Evolutionary conservation across 2,113 vertebrate species (phyloP), one percentile per base, ranked within the genome.

Genomic region (Zonotrichia leucophrys): DNA sequence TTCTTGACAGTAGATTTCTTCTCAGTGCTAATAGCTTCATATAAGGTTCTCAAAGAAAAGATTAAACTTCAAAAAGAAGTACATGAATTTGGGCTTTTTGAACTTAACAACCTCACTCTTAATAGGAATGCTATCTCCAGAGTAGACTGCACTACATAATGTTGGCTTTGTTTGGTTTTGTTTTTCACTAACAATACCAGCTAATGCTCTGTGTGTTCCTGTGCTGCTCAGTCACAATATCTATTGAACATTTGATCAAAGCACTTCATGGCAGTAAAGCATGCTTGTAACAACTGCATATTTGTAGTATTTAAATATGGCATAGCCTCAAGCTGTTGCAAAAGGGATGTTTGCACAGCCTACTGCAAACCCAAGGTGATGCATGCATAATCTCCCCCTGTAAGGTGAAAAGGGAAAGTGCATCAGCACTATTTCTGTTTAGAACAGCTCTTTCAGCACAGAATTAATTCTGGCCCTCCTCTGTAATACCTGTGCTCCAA

Each of bases 1-100:
- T 97, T 98, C 97, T 98, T 98, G 98, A 95, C 98, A 98, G 97
- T 90, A 96, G 89, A 96, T 97, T 97, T 96, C 95, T 75, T 95
- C 78, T 73, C 69, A 83, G 77, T 42, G 81, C 69, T 96, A 95
- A 95, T 75, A 68, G 89, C 68, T 64, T 96, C 93, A 83, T 85
- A 96, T 75, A 87, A 87, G 50, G 75, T 85, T 97, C 84, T 96
- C 70, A 85, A 95, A 92, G 63, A 97, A 42, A n/a, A 92, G 75
- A 92, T 82, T 95, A 93, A 95, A 94, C 87, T 97, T 95, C 95
- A 83, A 93, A 90, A 92, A 97, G 68, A 91, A 79, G 63, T 41
- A 30, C 73, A 79, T 55, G 42, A 86, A 68, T 64, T 82, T 82
- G 81, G 55, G 77, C 77, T 95, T 92, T 92, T 92, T 49, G 92